Percentiles rank a stretch among this genome's conserved stretches.
Evolutionary conservation across 2,888 invertebrate species (phyloP).

Genomic region (Sepiola atlantica): DNA sequence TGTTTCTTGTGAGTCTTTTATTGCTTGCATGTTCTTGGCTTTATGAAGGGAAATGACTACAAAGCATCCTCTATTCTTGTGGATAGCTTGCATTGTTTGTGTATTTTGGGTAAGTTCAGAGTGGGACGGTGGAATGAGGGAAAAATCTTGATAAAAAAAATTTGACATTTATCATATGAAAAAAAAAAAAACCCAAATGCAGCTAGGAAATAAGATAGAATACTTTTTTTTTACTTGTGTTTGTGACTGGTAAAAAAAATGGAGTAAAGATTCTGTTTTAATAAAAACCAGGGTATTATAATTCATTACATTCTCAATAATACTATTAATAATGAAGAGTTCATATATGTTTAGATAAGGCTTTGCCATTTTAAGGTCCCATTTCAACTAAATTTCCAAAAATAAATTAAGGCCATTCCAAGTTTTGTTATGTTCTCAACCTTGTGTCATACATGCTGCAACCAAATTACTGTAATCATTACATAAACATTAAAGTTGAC

Average conservation of each 20-base stretch:
- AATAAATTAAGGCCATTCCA: too few species aligned
- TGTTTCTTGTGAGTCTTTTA: constrained; percentile 20
- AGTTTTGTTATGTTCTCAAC: too few species aligned
- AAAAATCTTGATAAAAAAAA: background rate
- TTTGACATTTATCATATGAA: background rate
- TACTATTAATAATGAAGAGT: background rate
- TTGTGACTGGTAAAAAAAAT: background rate
- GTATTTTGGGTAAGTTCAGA: background rate
- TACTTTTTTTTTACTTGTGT: background rate
- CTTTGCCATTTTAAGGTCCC: too few species aligned
- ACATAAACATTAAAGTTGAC: too few species aligned
- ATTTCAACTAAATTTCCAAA: too few species aligned
- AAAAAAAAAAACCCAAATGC: background rate
- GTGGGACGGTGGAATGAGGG: background rate
- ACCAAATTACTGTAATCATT: too few species aligned
- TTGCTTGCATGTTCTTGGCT: background rate
- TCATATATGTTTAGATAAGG: too few species aligned
- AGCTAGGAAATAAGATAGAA: background rate
- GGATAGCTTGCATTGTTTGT: constrained; percentile 11
- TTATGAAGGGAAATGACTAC: background rate
- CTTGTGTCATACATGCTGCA: too few species aligned
- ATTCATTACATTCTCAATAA: background rate
- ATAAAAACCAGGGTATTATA: background rate
- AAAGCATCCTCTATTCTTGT: constrained; percentile 3
- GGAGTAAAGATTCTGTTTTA: background rate